These are phyloP conservation scores for Microctenopoma steveboyesi DNA, from an alignment of 2,797 vertebrate genomes.

Conservation along the genomic window DNA sequence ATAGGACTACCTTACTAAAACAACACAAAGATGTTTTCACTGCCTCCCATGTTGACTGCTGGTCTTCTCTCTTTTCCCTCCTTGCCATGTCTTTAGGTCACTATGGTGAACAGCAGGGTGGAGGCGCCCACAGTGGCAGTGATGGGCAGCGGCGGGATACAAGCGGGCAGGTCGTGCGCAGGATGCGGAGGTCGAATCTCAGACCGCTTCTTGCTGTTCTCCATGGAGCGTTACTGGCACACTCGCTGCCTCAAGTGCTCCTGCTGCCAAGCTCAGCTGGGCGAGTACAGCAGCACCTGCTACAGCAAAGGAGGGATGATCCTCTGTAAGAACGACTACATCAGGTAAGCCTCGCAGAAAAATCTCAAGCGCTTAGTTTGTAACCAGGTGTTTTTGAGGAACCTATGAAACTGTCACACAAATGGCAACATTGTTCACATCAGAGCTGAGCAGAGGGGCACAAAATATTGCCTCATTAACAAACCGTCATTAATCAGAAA, in stretches of 20 bases:
- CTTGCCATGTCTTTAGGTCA: slow-evolving; percentile 47
- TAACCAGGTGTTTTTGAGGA: no score
- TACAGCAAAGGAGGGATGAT: slow-evolving; percentile 89
- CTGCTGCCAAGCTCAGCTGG: slow-evolving; percentile 87
- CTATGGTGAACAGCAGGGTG: slow-evolving; percentile 84
- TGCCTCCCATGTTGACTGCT: neutral
- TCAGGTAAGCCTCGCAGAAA: slow-evolving; percentile 73
- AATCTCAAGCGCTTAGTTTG: no score
- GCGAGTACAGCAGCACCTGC: slow-evolving; percentile 86
- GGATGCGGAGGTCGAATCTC: slow-evolving; percentile 83
- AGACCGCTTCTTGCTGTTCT: slow-evolving; percentile 86
- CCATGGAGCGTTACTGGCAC: slow-evolving; percentile 88
- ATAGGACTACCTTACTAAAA: no score
- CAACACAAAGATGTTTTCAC: no score
- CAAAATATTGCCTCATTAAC: no score
- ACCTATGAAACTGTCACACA: no score
- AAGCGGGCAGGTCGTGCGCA: slow-evolving; percentile 72
- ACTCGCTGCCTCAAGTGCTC: slow-evolving; percentile 86
- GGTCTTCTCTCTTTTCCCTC: neutral
- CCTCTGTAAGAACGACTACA: slow-evolving; percentile 87
- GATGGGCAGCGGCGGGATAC: slow-evolving; percentile 61
- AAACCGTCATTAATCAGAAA: no score
- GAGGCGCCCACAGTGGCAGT: slow-evolving; percentile 74
- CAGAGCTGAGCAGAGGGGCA: no score
- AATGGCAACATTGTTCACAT: no score